A percentile compares a stretch with the other conserved stretches of the same genome.
Evolutionary conservation across 2,888 invertebrate species (phyloP).

Genomic region (Ormia ochracea): DNA sequence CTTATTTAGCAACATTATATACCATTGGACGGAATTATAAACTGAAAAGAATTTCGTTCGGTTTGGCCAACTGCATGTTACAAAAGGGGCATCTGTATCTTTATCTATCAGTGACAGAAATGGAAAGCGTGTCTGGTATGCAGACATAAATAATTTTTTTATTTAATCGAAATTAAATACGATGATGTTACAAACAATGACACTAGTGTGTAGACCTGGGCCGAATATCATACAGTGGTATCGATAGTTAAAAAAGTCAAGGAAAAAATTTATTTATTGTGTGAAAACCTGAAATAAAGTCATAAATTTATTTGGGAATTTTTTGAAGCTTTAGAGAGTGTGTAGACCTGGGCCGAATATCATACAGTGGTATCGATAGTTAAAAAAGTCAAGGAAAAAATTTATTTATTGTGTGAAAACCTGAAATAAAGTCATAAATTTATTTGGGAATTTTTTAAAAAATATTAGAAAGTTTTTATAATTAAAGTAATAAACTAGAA

Average conservation of each 20-base stretch:
- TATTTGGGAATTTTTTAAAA: no score
- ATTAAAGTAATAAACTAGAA: no score
- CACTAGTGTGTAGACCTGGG: constrained; percentile 6
- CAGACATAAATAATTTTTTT: background rate
- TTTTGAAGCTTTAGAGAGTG: no score
- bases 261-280: background rate
- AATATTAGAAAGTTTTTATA: no score
- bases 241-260: background rate
- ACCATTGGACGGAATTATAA: no score
- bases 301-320: no score
- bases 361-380: background rate
- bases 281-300: no score
- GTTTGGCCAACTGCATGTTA: no score
- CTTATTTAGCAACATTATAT: no score
- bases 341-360: constrained; percentile 13
- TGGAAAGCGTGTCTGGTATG: constrained; percentile 22
- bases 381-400: background rate
- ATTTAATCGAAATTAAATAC: background rate
- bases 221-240: background rate
- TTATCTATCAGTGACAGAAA: constrained; percentile 10
- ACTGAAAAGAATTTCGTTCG: no score
- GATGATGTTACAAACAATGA: background rate
- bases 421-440: no score
- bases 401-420: background rate
- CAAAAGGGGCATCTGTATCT: background rate